Evolutionary conservation across 2,113 vertebrate species (phyloP).

Genomic region (Phaethornis superciliosus): DNA sequence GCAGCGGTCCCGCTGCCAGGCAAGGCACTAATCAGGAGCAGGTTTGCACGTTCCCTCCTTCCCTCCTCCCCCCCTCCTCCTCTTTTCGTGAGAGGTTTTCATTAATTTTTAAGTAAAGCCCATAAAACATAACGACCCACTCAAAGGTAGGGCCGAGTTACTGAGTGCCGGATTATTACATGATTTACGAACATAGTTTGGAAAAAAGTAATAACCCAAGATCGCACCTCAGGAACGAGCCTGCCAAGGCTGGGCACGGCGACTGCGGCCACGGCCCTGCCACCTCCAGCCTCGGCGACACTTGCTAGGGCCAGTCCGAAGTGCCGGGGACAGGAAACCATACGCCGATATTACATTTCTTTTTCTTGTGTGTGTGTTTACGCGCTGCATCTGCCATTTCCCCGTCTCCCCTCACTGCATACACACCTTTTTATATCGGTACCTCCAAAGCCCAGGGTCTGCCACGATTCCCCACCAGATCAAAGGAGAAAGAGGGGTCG

Average conservation of each 20-base stretch:
- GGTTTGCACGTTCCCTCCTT: neutral
- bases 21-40: conserved; percentile 55
- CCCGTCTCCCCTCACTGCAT: rapidly evolving
- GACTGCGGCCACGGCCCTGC: neutral
- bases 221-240: conserved; percentile 24
- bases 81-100: conserved; percentile 69
- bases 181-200: conserved; percentile 69
- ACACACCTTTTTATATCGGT: neutral
- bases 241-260: neutral
- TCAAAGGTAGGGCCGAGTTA: conserved; percentile 66
- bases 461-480: neutral
- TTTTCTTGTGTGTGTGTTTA: neutral
- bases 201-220: conserved; percentile 64
- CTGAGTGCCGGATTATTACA: conserved; percentile 57
- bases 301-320: neutral
- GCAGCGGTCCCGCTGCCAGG: neutral
- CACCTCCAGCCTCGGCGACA: neutral
- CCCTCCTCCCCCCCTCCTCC: neutral
- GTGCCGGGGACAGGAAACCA: neutral
- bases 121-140: conserved; percentile 67
- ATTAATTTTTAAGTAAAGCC: conserved; percentile 69
- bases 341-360: neutral
- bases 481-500: neutral
- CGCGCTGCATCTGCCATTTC: too few relatives aligned
- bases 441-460: neutral